phyloP scores from a whole-genome alignment of 2,113 vertebrate genomes.

The Stigmatopora argus region DNA sequence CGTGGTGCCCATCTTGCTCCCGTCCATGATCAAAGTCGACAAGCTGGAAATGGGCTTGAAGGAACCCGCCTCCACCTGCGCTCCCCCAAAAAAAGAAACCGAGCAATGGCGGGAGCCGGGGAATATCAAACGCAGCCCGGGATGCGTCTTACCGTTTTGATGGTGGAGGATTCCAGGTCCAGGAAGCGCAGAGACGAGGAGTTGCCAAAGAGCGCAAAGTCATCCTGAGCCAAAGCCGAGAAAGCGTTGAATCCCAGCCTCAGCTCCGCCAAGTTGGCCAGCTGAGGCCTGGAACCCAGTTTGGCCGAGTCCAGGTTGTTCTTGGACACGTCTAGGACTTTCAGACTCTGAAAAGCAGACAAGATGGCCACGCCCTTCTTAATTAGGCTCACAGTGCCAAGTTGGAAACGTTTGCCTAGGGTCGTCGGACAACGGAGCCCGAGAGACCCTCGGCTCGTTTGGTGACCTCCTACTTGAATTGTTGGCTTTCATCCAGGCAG shows the following conservation, averaged over 20 bases:
- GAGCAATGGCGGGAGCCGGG: too few species aligned
- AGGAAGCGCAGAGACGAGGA: slow-evolving; percentile 72
- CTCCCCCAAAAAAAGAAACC: neutral
- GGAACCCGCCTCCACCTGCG: slow-evolving; percentile 78
- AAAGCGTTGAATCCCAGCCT: slow-evolving; percentile 74
- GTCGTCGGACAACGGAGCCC: too few species aligned
- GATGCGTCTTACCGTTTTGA: slow-evolving; percentile 76
- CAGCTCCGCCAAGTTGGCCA: slow-evolving; percentile 75
- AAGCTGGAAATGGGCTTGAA: slow-evolving; percentile 75
- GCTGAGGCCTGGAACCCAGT: slow-evolving; percentile 74
- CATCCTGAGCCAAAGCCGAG: slow-evolving; percentile 66
- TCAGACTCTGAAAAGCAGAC: slow-evolving; percentile 71
- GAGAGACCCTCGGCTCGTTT: too few species aligned
- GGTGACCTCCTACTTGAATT: too few species aligned
- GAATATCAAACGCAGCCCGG: too few species aligned
- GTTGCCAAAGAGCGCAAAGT: slow-evolving; percentile 76
- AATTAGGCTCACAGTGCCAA: too few species aligned
- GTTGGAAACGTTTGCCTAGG: too few species aligned
- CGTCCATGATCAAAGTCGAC: slow-evolving; percentile 71
- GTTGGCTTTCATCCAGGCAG: too few species aligned
- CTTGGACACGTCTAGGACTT: slow-evolving; percentile 78
- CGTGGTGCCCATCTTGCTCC: slow-evolving; percentile 57
- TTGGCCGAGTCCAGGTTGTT: slow-evolving; percentile 76
- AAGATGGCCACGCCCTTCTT: too few species aligned
- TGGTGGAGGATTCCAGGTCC: slow-evolving; percentile 75